Evolutionary conservation across 2,888 invertebrate species (phyloP), one percentile per base, ranked within the genome.

Genomic region (Augiades crinisus): DNA sequence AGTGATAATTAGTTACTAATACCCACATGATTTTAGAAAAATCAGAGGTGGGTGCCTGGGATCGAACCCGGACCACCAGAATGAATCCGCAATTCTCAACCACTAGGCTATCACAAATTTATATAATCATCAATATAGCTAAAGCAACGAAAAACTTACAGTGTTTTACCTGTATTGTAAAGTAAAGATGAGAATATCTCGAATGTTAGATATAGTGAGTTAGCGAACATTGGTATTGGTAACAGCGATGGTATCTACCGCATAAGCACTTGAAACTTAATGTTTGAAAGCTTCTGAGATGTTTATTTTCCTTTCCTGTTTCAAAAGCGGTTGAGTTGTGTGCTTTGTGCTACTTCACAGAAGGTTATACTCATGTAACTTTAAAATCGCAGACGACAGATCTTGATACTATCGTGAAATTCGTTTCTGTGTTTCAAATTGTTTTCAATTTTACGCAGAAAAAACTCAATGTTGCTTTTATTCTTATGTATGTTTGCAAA

Each of bases 211-310:
- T 13, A 27, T 2, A 10, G 5, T 16, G 24, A 17, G 40, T 31
- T 17, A 38, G 12, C 5, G 2, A 40, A 14, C 36, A 14, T 36
- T 43, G 13, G 49, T 51, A 14, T 36, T 43, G 13, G 49, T 51
- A 51, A 36, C 5, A n/a, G 50, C 37, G 14, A 16, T 12, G 21
- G 37, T 36, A 36, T 44, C 44, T n/a, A 37, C 51, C 27, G 19
- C 46, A 27, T 34, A 43, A 38, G 43, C 45, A 53, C 53, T 57
- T 50, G 55, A 57, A 59, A 57, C 47, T 59, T 56, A 47, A 47
- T 51, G 57, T 57, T 47, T 54, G 54, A 49, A 54, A 57, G 55
- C 55, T 54, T 50, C 47, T 46, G 49, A 53, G 56, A 45, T 49
- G 52, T 54, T 59, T 53, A 50, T 55, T 50, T 54, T 55, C 47